Conservation (phyloP, 92 coral and sea anemone genomes). For the Metridium senile region DNA sequence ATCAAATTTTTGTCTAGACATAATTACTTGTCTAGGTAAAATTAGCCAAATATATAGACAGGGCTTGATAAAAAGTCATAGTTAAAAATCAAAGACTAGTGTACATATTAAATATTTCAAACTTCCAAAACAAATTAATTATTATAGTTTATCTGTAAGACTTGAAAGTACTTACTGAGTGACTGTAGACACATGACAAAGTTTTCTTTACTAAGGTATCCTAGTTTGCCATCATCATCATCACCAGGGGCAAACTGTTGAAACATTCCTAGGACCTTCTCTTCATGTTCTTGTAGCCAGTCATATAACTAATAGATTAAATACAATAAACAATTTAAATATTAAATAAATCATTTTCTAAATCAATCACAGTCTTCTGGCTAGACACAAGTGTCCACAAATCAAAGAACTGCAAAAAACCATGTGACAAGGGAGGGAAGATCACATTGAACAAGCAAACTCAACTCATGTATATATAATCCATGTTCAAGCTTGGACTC, state of each 20-base stretch:
- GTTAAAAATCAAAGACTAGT: no score
- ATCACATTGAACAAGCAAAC: not conserved
- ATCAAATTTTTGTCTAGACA: no score
- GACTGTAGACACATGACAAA: conserved; percentile 93
- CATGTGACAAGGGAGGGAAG: not conserved
- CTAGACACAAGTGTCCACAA: no score
- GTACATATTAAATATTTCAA: no score
- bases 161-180: conserved; percentile 66
- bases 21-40: no score
- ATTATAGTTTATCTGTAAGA: not conserved
- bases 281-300: conserved; percentile 95
- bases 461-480: no score
- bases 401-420: no score
- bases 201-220: conserved; percentile 84
- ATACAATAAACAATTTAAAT: not conserved
- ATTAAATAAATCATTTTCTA: not conserved
- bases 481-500: no score
- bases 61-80: no score
- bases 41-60: no score
- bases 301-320: conserved; percentile 73
- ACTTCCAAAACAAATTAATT: not conserved
- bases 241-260: conserved; percentile 91
- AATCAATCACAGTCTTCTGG: no score
- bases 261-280: conserved; percentile 80
- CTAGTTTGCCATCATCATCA: conserved; percentile 73